These are phyloP conservation scores for Rhynchomys soricoides DNA, from an alignment of 2,113 vertebrate species.

Conservation along the genomic window DNA sequence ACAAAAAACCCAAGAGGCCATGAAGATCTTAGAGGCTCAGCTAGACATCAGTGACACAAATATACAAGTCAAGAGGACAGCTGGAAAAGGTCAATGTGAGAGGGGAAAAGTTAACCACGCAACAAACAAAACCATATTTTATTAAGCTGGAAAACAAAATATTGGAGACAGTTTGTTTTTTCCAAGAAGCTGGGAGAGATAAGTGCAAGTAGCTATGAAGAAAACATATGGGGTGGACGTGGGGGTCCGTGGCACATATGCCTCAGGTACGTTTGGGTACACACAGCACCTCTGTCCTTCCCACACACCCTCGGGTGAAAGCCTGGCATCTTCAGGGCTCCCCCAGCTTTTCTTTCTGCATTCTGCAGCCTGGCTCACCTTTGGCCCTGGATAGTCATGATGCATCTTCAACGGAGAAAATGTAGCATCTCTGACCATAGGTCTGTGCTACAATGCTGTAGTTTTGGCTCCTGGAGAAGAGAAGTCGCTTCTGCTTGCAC, in stretches of 20 bases:
- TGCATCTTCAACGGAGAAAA: constrained; percentile 59
- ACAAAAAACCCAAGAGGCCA: constrained; percentile 52
- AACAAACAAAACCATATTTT: constrained; percentile 80
- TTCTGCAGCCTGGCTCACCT: constrained; percentile 46
- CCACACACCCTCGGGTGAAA: not conserved
- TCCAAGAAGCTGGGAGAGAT: constrained; percentile 10
- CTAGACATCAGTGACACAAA: not conserved
- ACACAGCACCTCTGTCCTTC: not conserved
- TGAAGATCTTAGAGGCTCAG: constrained; percentile 12
- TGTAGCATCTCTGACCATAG: constrained; percentile 10
- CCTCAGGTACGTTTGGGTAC: not conserved
- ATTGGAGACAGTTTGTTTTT: not conserved
- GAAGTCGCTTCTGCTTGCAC: constrained; percentile 42
- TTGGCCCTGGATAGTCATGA: constrained; percentile 35
- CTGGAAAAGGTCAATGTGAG: constrained; percentile 16
- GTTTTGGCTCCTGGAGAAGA: constrained; percentile 42
- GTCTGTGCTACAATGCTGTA: constrained; percentile 43
- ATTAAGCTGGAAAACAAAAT: constrained; percentile 80
- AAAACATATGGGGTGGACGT: not conserved
- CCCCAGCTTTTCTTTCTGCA: constrained; percentile 54
- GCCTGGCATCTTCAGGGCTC: constrained; percentile 56
- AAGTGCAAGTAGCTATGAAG: constrained; percentile 6
- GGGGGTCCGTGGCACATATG: not conserved
- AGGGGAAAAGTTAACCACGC: constrained; percentile 79
- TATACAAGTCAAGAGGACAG: constrained; percentile 26